phyloP scores from a whole-genome alignment of 2,888 invertebrate species.

The Amblyjoppa proteus region DNA sequence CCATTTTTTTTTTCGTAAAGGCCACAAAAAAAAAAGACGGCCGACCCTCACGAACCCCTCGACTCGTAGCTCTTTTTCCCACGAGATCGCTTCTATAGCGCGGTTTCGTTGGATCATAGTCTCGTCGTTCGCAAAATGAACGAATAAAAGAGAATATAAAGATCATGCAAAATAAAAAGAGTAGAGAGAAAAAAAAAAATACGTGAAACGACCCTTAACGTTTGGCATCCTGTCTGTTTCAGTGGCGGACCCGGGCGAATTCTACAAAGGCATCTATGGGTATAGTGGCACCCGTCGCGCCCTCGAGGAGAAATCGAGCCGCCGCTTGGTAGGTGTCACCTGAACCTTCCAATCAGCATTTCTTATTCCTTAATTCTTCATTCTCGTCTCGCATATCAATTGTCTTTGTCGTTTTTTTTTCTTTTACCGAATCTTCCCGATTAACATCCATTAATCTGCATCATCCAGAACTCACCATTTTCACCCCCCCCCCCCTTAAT shows the following conservation, averaged over 20 bases:
- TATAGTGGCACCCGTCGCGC: conserved; percentile 90
- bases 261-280: conserved; percentile 93
- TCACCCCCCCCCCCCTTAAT: background rate
- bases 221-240: conserved; percentile 87
- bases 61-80: conserved; percentile 47
- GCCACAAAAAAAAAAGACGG: conserved; percentile 31
- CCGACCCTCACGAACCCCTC: conserved; percentile 57
- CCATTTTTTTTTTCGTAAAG: conserved; percentile 25
- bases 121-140: conserved; percentile 56
- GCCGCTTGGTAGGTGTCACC: conserved; percentile 90
- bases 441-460: background rate
- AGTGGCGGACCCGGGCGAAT: conserved; percentile 93
- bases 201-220: conserved; percentile 79
- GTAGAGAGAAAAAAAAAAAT: conserved; percentile 42
- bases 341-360: conserved; percentile 74
- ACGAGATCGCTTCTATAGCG: conserved; percentile 62
- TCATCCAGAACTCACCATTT: background rate
- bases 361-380: conserved; percentile 53
- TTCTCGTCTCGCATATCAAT: conserved; percentile 10
- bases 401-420: background rate
- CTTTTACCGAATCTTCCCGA: background rate
- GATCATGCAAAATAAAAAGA: conserved; percentile 23
- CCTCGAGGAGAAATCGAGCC: conserved; percentile 88
- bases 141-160: conserved; percentile 57
- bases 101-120: conserved; percentile 60